Evolutionary conservation across 2,113 vertebrate species (phyloP).

Genomic region (Ceyx margarethae): DNA sequence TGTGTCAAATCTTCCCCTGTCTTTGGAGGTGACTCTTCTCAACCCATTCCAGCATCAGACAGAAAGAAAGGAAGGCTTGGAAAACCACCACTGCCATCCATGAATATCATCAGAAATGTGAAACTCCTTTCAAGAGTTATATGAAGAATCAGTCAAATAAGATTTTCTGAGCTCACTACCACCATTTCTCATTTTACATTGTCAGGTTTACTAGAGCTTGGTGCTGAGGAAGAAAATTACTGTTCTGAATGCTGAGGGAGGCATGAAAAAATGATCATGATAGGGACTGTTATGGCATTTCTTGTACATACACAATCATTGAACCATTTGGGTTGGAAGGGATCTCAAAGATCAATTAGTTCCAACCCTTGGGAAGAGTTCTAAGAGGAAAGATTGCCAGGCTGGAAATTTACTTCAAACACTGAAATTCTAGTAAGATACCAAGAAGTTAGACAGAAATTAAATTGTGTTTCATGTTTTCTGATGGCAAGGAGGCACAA

Average conservation of each 20-base stretch:
- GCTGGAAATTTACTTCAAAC: background rate
- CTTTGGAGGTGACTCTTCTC: background rate
- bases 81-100: background rate
- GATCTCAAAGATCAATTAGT: too few species aligned
- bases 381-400: background rate
- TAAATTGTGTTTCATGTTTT: background rate
- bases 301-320: background rate
- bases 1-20: background rate
- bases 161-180: background rate
- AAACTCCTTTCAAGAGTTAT: background rate
- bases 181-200: background rate
- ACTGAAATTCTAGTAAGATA: background rate
- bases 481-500: background rate
- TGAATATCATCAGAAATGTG: background rate
- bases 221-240: background rate
- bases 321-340: too few species aligned
- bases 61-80: background rate
- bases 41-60: background rate
- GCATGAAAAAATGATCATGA: background rate
- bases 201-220: background rate
- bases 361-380: background rate
- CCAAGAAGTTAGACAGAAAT: background rate
- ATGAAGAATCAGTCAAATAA: background rate
- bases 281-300: background rate
- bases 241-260: background rate